phyloP scores from a whole-genome alignment of 1,140 invertebrate genomes.

The Camponotus vicinus region DNA sequence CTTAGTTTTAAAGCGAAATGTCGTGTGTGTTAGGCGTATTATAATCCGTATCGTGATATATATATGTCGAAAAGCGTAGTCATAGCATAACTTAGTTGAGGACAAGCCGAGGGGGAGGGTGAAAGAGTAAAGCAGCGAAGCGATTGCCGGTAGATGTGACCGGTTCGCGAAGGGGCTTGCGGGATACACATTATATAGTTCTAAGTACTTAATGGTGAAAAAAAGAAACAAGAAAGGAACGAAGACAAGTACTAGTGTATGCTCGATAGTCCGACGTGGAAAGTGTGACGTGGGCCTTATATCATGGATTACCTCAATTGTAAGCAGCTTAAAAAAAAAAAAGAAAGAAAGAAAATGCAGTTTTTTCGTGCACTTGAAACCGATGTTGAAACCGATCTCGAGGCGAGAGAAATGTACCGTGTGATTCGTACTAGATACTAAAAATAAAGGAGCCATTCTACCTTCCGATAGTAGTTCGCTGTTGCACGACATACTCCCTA shows the following conservation, averaged over 20 bases:
- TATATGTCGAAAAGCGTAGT: constrained; percentile 70
- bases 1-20: constrained; percentile 62
- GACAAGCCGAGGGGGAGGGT: constrained; percentile 44
- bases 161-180: constrained; percentile 34
- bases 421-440: constrained; percentile 59
- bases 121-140: constrained; percentile 29
- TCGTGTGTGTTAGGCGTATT: constrained; percentile 66
- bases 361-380: constrained; percentile 64
- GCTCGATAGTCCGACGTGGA: constrained; percentile 70
- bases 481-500: constrained; percentile 42
- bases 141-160: constrained; percentile 36
- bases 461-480: constrained; percentile 57
- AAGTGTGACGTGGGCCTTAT: constrained; percentile 76
- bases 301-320: constrained; percentile 76
- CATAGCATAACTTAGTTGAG: constrained; percentile 59
- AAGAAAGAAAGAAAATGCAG: constrained; percentile 32
- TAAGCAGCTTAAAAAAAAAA: constrained; percentile 71
- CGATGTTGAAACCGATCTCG: constrained; percentile 60
- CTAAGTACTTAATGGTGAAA: constrained; percentile 58
- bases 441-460: constrained; percentile 53
- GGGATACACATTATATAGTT: constrained; percentile 60
- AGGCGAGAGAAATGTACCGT: constrained; percentile 47
- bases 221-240: background rate
- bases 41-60: constrained; percentile 75
- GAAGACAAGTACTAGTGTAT: constrained; percentile 43